These are phyloP conservation scores for Amblyjoppa proteus DNA, from an alignment of 2,888 invertebrate genomes.

Conservation along the genomic window DNA sequence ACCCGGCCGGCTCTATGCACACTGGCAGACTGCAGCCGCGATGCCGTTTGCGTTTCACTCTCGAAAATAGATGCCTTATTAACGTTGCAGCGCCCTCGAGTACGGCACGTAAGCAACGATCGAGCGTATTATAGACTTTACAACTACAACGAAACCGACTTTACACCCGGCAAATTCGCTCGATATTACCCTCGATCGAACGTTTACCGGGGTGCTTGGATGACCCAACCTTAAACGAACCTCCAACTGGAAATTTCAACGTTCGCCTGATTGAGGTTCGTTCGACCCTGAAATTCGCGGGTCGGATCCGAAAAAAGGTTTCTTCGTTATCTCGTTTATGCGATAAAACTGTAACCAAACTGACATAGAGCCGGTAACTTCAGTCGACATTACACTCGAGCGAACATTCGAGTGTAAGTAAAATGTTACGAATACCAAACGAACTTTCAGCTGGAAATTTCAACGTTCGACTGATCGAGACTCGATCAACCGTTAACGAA, in stretches of 20 bases:
- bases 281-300: no score
- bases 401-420: neutral
- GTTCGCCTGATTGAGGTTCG: no score
- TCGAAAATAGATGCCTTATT: constrained; percentile 83
- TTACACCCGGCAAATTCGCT: neutral
- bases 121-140: neutral
- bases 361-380: neutral
- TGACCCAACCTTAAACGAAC: no score
- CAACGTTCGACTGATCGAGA: no score
- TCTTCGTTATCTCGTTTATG: no score
- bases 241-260: no score
- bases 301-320: no score
- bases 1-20: constrained; percentile 61
- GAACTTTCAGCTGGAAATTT: no score
- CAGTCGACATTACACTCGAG: constrained; percentile 9
- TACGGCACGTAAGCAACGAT: constrained; percentile 23
- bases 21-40: constrained; percentile 52
- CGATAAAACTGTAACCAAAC: neutral
- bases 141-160: constrained; percentile 20
- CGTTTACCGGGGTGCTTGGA: neutral
- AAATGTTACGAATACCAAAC: neutral
- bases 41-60: constrained; percentile 76
- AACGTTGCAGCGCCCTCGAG: constrained; percentile 65
- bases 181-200: constrained; percentile 30
- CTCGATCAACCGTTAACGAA: no score